A percentile compares a stretch with the other conserved stretches of the same genome.
Evolutionary conservation across 2,113 vertebrate genomes (phyloP).

Genomic region (Stictonetta naevosa): DNA sequence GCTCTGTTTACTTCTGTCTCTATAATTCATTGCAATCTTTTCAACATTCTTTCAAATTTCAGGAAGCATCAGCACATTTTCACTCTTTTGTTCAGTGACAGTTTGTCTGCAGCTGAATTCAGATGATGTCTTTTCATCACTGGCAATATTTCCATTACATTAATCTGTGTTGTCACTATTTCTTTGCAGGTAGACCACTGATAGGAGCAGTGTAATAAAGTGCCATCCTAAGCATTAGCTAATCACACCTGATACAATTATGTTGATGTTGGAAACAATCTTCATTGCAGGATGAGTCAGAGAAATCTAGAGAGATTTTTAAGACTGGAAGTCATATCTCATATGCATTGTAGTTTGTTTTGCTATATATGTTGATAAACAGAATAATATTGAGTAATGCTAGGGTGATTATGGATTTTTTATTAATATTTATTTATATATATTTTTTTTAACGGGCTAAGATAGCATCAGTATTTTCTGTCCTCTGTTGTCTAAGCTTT

Average conservation of each 20-base stretch:
- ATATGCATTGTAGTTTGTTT: neutral
- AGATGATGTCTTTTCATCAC: constrained; percentile 45
- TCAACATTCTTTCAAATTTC: constrained; percentile 29
- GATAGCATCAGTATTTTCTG: neutral
- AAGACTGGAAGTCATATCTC: neutral
- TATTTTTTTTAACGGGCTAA: neutral
- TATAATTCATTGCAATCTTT: constrained; percentile 27
- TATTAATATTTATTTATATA: neutral
- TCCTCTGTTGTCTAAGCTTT: neutral
- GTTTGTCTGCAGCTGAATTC: constrained; percentile 68
- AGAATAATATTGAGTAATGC: neutral
- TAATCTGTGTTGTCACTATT: constrained; percentile 62
- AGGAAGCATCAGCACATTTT: constrained; percentile 52
- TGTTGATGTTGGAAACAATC: neutral
- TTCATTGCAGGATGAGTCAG: neutral
- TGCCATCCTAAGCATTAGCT: constrained; percentile 54
- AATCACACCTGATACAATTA: neutral
- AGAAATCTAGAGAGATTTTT: neutral
- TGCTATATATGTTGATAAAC: neutral
- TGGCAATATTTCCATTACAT: constrained; percentile 65
- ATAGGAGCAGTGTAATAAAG: constrained; percentile 52
- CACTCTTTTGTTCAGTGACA: constrained; percentile 49
- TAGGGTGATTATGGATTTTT: neutral
- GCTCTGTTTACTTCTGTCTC: constrained; percentile 55
- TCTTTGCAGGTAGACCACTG: constrained; percentile 69